Percentiles rank a stretch among this genome's conserved stretches.
Conservation (phyloP, 2,113 vertebrate genomes). For the Mionectes macconnelli region DNA sequence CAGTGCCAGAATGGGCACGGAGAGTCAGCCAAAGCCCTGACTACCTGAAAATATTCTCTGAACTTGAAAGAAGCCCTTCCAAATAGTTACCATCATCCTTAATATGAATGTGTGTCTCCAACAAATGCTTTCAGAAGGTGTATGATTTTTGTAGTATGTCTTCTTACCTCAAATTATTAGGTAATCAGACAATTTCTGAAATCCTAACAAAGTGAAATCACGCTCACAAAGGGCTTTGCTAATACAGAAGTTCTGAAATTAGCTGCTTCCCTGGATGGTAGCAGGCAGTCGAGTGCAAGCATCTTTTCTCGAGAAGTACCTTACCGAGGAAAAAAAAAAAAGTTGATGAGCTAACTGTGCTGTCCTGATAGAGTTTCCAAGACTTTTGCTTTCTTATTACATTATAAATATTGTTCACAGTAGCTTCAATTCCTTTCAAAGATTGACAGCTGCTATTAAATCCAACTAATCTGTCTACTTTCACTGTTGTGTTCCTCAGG, state of each 20-base stretch:
- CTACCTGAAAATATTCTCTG: not conserved
- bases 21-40: not conserved
- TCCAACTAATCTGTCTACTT: not conserved
- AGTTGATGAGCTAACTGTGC: not conserved
- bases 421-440: not conserved
- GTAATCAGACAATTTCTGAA: not conserved
- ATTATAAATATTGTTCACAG: not conserved
- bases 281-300: not conserved
- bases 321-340: not conserved
- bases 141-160: not conserved
- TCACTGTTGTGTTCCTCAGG: not conserved
- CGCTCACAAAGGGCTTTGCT: rapidly evolving
- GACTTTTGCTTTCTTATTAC: not conserved
- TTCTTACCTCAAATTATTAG: not conserved
- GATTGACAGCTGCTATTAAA: not conserved
- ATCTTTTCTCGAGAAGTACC: not conserved
- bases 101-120: not conserved
- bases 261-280: not conserved
- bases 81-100: not conserved
- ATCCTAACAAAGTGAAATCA: not conserved
- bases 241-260: not conserved
- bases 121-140: not conserved
- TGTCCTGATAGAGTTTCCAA: not conserved
- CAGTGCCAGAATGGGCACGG: not conserved
- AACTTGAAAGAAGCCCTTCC: not conserved